Percentiles rank a stretch among this genome's conserved stretches.
Conservation (phyloP, 2,888 invertebrate genomes). For the Lagria hirta region DNA sequence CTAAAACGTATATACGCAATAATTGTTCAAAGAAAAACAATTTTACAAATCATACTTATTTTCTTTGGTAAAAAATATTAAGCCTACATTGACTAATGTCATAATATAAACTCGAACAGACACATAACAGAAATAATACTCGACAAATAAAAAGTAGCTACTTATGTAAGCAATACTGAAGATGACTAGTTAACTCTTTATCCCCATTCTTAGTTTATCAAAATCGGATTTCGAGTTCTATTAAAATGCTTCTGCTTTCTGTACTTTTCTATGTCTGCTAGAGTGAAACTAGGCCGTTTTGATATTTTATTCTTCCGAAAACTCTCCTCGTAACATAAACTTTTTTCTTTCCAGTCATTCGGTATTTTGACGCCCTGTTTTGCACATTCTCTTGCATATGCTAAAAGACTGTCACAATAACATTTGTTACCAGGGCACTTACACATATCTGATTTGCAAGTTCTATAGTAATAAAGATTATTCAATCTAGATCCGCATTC, state of each 20-base stretch:
- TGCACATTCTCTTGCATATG: slow-evolving; percentile 85
- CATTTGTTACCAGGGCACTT: slow-evolving; percentile 80
- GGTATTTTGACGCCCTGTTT: slow-evolving; percentile 71
- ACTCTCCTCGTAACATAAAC: slow-evolving; percentile 20
- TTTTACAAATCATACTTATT: slow-evolving; percentile 25
- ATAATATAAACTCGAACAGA: slow-evolving; percentile 1
- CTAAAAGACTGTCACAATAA: slow-evolving; percentile 87
- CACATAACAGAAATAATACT: slow-evolving; percentile 13
- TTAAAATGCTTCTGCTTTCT: slow-evolving; percentile 24
- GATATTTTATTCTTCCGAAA: slow-evolving; percentile 10
- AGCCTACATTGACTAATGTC: too few species aligned
- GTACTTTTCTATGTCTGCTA: slow-evolving; percentile 30
- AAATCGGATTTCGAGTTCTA: slow-evolving; percentile 31
- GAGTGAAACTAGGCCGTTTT: slow-evolving; percentile 22
- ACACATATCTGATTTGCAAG: slow-evolving; percentile 79
- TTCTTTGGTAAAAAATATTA: slow-evolving; percentile 23
- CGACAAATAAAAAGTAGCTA: slow-evolving; percentile 18
- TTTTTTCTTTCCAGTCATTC: slow-evolving; percentile 68
- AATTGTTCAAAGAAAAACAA: slow-evolving; percentile 44
- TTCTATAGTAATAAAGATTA: slow-evolving; percentile 79
- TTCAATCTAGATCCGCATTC: slow-evolving; percentile 79
- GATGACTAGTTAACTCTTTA: slow-evolving; percentile 45
- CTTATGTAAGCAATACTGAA: slow-evolving; percentile 44
- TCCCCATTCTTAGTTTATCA: slow-evolving; percentile 31
- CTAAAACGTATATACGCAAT: slow-evolving; percentile 52